Conservation (phyloP, 1,140 invertebrate species). For the fruit fly (Drosophila melanogaster) region Release_6_plus_ISO1_MT NC_004354.4:14453001-14453500, state of each 20-base stretch:
- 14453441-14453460: not conserved
- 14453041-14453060: conserved; percentile 92
- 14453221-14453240: not conserved
- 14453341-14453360: not conserved
- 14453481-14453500: too few species aligned
- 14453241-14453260: conserved; percentile 33
- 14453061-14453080: conserved; percentile 91
- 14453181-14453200: not conserved
- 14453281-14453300: conserved; percentile 1
- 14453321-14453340: too few species aligned
- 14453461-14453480: too few species aligned
- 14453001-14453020: conserved; percentile 94
- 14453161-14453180: conserved; percentile 8
- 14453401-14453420: not conserved
- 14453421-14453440: not conserved
- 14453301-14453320: conserved; percentile 1
- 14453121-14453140: not conserved
- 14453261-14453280: conserved; percentile 64
- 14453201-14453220: conserved; percentile 1
- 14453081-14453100: conserved; percentile 92
- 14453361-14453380: not conserved
- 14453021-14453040: conserved; percentile 94
- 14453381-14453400: not conserved
- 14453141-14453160: conserved; percentile 21
- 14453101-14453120: conserved; percentile 10